These are phyloP conservation scores for Cuculus canorus DNA, from an alignment of 2,797 vertebrate genomes.

Conservation along the genomic window DNA sequence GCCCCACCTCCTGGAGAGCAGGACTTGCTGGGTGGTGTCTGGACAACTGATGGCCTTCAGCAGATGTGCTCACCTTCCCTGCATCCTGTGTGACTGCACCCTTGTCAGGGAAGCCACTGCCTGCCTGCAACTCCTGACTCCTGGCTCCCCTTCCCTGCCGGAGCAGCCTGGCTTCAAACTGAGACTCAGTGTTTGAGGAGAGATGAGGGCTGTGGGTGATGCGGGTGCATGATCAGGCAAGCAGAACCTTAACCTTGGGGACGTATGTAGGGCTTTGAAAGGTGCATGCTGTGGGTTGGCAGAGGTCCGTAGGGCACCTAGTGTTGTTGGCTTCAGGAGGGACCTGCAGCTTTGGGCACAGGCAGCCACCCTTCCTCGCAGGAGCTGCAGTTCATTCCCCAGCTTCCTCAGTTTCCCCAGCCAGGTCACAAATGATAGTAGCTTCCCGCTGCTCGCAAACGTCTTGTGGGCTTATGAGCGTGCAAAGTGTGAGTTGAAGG, in stretches of 20 bases:
- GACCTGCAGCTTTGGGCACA: background rate
- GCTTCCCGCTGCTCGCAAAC: background rate
- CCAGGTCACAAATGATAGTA: background rate
- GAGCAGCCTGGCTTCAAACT: background rate
- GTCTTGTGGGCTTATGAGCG: background rate
- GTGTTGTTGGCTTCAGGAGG: background rate
- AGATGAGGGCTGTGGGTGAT: background rate
- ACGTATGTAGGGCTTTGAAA: background rate
- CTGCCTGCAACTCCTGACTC: background rate
- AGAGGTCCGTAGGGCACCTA: background rate
- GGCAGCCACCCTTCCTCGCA: background rate
- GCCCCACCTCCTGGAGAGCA: background rate
- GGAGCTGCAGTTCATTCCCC: background rate
- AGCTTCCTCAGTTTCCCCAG: background rate
- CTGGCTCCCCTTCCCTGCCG: background rate
- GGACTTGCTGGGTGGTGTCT: background rate
- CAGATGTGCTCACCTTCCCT: background rate
- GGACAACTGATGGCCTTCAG: background rate
- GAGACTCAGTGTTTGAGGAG: background rate
- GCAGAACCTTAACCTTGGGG: background rate
- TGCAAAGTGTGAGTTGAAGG: background rate
- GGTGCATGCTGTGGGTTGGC: background rate
- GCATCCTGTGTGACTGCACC: background rate
- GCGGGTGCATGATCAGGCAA: background rate
- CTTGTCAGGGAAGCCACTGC: background rate